Evolutionary conservation across 2,113 vertebrate species (phyloP), one percentile per base, ranked within the genome.

Genomic region (Leptocoma aspasia): DNA sequence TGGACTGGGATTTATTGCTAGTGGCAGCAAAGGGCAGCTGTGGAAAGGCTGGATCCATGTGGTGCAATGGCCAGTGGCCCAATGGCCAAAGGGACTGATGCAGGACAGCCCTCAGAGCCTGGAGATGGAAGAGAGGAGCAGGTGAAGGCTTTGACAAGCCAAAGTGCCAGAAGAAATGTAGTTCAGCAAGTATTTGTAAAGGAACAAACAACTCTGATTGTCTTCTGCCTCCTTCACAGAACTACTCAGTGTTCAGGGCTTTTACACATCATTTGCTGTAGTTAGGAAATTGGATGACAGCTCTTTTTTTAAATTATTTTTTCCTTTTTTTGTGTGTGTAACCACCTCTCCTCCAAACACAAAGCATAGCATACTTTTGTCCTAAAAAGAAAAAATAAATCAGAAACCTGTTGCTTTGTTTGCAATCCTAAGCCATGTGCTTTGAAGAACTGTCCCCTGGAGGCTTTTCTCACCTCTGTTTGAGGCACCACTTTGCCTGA

Each of bases 11-110:
- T 82, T 87, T 70, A 27, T 21, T 54, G 33, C 22, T 9, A 15
- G 31, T 33, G 61, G 33, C 68, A 56, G 63, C 42, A 69, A 57
- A 82, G 53, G 41, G 33, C 31, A 65, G 1, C 23, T 31, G 21
- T 39, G 57, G 27, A 41, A 56, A 72, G 28, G 15, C 7, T 57
- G 86, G 44, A 30, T n/a, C 83, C 30, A 3, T 0, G 1, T 4
- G 19, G 20, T 2, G 41, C 30, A 24, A 33, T 3, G 16, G n/a
- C 18, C 54, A 52, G 15, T 0, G 1, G 33, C 65, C 15, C 0
- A 0, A 1, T 21, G 33, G 82, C 33, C 42, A 79, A 27, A 64
- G 41, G 50, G n/a, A 30, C 37, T 9, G 41, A 13, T 8, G 41
- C 6, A 52, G 59, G 68, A 72, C 78, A 69, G 42, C 37, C 28